phyloP scores from a whole-genome alignment of 2,113 vertebrate species.

The Saccopteryx leptura region DNA sequence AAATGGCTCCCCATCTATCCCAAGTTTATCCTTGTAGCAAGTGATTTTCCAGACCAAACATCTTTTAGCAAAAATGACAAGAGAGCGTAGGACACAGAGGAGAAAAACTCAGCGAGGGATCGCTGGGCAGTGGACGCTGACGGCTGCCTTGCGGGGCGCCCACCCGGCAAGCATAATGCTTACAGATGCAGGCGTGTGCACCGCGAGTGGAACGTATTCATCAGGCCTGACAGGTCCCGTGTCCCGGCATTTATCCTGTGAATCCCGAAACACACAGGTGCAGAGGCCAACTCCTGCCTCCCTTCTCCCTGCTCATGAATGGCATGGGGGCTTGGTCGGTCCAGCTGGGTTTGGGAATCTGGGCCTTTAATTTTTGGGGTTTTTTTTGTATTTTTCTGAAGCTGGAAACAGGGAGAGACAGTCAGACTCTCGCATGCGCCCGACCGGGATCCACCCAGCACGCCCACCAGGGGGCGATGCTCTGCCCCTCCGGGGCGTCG shows the following conservation, averaged over 20 bases:
- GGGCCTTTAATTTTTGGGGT: not conserved
- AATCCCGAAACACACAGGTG: slow-evolving; percentile 79
- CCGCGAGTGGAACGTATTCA: slow-evolving; percentile 81
- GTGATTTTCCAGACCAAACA: slow-evolving; percentile 41
- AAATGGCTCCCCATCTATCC: not conserved
- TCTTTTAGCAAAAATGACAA: slow-evolving; percentile 71
- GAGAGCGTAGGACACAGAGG: not conserved
- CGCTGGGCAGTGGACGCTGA: slow-evolving; percentile 67
- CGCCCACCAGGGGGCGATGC: too few relatives aligned
- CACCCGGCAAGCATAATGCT: slow-evolving; percentile 63
- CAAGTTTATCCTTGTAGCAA: not conserved
- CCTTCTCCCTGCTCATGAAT: not conserved
- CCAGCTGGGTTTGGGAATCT: not conserved
- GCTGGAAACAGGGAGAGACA: too few relatives aligned
- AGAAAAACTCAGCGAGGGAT: slow-evolving; percentile 63
- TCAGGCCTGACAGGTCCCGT: slow-evolving; percentile 82
- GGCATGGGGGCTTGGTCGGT: not conserved
- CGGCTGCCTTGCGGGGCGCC: slow-evolving; percentile 81
- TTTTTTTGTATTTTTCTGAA: too few relatives aligned
- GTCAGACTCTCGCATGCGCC: too few relatives aligned
- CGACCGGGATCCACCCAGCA: too few relatives aligned
- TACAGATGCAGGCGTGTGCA: slow-evolving; percentile 84
- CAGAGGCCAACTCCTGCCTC: slow-evolving; percentile 54
- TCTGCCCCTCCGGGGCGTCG: too few relatives aligned
- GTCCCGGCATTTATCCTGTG: slow-evolving; percentile 82